phyloP scores from a whole-genome alignment of 2,797 vertebrate species.

The Rhinatrema bivittatum region DNA sequence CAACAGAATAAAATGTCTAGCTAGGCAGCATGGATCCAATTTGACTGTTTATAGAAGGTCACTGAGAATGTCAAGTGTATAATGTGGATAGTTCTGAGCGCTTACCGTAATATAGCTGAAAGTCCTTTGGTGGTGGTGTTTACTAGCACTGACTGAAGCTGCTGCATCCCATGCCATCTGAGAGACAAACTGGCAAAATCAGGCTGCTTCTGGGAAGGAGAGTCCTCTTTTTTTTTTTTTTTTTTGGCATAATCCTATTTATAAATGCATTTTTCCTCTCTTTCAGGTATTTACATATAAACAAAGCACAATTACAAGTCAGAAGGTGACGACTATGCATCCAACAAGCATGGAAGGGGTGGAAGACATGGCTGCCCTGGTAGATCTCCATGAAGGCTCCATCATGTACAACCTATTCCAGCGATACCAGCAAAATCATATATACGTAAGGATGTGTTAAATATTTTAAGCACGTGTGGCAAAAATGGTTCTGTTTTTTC shows the following conservation, averaged over 20 bases:
- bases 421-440: conserved; percentile 77
- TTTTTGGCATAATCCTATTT: not conserved
- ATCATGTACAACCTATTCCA: conserved; percentile 90
- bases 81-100: too few relatives aligned
- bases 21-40: too few relatives aligned
- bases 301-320: conserved; percentile 80
- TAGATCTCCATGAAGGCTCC: conserved; percentile 88
- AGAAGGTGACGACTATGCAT: conserved; percentile 86
- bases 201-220: too few relatives aligned
- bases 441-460: conserved; percentile 74
- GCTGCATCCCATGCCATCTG: too few relatives aligned
- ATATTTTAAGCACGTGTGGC: not conserved
- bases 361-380: conserved; percentile 87
- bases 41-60: too few relatives aligned
- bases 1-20: too few relatives aligned
- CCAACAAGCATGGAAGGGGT: conserved; percentile 63
- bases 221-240: conserved; percentile 5
- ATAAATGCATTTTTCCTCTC: not conserved
- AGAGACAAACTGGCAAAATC: too few relatives aligned
- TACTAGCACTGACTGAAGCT: too few relatives aligned
- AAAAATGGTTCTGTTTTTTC: too few relatives aligned
- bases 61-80: too few relatives aligned
- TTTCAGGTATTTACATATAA: conserved; percentile 91
- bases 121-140: too few relatives aligned
- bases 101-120: too few relatives aligned